These are phyloP conservation scores for Saturnia japonica DNA, from an alignment of 2,888 invertebrate genomes.

Conservation along the genomic window DNA sequence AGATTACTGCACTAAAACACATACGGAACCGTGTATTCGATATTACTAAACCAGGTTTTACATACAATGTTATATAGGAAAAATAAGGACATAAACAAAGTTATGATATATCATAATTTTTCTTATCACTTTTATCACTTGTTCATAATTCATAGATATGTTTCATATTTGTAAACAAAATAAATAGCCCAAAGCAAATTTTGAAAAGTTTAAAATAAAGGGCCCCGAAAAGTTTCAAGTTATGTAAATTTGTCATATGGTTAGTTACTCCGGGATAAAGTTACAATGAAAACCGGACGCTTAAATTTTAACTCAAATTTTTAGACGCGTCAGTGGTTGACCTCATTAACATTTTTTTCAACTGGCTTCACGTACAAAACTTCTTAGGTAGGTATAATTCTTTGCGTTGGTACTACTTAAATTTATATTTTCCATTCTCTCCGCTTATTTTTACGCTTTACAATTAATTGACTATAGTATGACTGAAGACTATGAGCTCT, in stretches of 20 bases:
- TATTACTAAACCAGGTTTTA: too few relatives aligned
- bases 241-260: constrained; percentile 10
- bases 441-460: too few relatives aligned
- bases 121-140: not conserved
- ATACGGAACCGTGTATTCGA: too few relatives aligned
- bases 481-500: too few relatives aligned
- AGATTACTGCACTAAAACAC: too few relatives aligned
- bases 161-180: not conserved
- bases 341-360: not conserved
- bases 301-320: constrained; percentile 5
- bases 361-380: too few relatives aligned
- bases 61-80: too few relatives aligned
- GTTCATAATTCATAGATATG: not conserved
- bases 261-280: not conserved
- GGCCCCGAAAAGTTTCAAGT: not conserved
- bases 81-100: too few relatives aligned
- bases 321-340: not conserved
- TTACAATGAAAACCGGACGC: not conserved
- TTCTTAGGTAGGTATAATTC: too few relatives aligned
- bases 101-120: not conserved
- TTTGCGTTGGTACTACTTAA: too few relatives aligned
- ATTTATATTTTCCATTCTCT: too few relatives aligned
- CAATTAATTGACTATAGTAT: too few relatives aligned
- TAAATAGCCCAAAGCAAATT: not conserved
- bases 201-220: not conserved